phyloP scores from a whole-genome alignment of 2,113 vertebrate genomes.

The Colistium nudipinnis region DNA sequence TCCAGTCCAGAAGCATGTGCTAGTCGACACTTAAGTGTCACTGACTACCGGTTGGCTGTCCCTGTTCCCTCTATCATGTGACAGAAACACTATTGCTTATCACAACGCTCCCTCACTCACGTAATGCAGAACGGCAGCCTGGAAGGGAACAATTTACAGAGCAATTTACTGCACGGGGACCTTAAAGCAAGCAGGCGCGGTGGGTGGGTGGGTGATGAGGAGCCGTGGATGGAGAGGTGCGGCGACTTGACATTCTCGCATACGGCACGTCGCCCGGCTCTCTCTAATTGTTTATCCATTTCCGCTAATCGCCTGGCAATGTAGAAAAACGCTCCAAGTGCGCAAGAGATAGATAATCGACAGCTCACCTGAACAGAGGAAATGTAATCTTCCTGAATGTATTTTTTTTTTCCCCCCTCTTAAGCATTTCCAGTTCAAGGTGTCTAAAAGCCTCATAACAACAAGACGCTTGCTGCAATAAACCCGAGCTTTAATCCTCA shows the following conservation, averaged over 20 bases:
- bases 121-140: no score
- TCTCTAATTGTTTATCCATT: neutral
- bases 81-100: no score
- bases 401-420: neutral
- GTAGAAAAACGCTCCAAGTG: neutral
- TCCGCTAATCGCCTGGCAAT: no score
- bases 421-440: neutral
- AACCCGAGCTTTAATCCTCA: neutral
- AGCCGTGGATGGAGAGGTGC: neutral
- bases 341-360: slow-evolving; percentile 5
- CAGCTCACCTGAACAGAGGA: neutral
- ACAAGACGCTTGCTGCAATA: neutral
- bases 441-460: neutral
- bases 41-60: no score
- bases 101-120: no score
- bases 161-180: no score
- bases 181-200: no score
- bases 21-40: no score
- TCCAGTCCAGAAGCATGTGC: no score
- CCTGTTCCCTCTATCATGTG: no score
- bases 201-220: no score
- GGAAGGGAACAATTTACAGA: no score
- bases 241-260: slow-evolving; percentile 21
- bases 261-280: neutral
- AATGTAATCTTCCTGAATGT: neutral